phyloP scores from a whole-genome alignment of 2,113 vertebrate species.

The Campylomormyrus numenius region DNA sequence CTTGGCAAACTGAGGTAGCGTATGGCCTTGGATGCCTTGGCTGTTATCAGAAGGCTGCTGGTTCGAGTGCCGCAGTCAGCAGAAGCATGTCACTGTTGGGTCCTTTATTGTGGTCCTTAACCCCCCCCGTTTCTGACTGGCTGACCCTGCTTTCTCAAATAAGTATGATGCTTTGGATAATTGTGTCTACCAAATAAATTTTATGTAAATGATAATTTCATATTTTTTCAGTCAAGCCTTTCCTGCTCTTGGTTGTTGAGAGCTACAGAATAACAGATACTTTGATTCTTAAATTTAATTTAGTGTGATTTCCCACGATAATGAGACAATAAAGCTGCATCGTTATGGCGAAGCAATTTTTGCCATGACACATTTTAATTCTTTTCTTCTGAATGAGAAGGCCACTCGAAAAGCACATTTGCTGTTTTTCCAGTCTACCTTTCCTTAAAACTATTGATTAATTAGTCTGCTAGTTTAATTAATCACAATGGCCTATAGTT shows the following conservation, averaged over 20 bases:
- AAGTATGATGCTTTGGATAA: not conserved
- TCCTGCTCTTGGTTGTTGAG: slow-evolving; percentile 7
- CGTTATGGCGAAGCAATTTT: not conserved
- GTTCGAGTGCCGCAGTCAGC: not conserved
- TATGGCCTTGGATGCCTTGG: not conserved
- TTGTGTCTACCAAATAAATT: not conserved
- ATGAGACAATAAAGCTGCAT: not conserved
- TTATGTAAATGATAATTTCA: not conserved
- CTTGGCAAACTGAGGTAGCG: not conserved
- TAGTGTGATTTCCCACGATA: not conserved
- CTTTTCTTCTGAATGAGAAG: slow-evolving; percentile 16
- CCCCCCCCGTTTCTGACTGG: not conserved
- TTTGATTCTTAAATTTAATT: not conserved
- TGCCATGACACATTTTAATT: not conserved
- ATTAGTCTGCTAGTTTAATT: not conserved
- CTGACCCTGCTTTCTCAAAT: not conserved
- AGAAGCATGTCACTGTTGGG: not conserved
- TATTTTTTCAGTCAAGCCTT: not conserved
- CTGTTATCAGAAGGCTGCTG: not conserved
- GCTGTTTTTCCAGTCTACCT: not conserved
- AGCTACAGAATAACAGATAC: slow-evolving; percentile 3
- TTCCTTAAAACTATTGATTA: not conserved
- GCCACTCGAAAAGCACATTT: not conserved
- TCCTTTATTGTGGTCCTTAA: not conserved
- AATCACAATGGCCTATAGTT: not conserved